Base-by-base conservation (phyloP, 1,140 invertebrate genomes). In the Cataglyphis hispanica region DNA sequence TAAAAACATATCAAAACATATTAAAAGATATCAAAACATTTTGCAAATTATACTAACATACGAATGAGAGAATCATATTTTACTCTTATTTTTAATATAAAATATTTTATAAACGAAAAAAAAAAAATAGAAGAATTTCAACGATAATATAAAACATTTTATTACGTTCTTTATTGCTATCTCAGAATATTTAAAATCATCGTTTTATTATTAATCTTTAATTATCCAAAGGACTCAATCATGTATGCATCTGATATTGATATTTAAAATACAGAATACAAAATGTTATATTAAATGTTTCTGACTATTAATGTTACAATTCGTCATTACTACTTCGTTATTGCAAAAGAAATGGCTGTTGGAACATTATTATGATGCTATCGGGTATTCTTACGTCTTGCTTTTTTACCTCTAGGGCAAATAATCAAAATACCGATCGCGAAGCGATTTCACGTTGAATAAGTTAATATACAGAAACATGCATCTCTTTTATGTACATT, bases 291-390 rank as follows among this genome's bases (percentile, higher is more conserved):
- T 78, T 66, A 31, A 63, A 76, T 31, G 8, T 4, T 77, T 31
- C 64, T 37, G n/a, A 46, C 22, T 78, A 53, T 53, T 53, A 25
- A 80, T 22, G 4, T 56, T 37, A 40, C 7, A 37, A 19, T 1
- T 16, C 31, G 5, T 8, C 53, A n/a, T 77, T 76, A 63, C 27
- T 46, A 43, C 13, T 60, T 43, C 6, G 7, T 22, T 53, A 67
- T 67, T 50, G 43, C 10, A 64, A 7, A 37, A 46, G 22, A 80
- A 13, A 67, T 50, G 27, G 4, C 16, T 19, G 53, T n/a, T 13
- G 43, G 22, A 53, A n/a, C 16, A n/a, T 67, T 37, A 80, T 67
- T 43, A 67, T 37, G 31, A 80, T 31, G n/a, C 53, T 80, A 80
- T 67, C 13, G 43, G 31, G 11, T 69, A 80, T 69, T 67, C n/a